Conservation (phyloP, 2,888 invertebrate genomes). For the Dicyrtoma fusca region DNA sequence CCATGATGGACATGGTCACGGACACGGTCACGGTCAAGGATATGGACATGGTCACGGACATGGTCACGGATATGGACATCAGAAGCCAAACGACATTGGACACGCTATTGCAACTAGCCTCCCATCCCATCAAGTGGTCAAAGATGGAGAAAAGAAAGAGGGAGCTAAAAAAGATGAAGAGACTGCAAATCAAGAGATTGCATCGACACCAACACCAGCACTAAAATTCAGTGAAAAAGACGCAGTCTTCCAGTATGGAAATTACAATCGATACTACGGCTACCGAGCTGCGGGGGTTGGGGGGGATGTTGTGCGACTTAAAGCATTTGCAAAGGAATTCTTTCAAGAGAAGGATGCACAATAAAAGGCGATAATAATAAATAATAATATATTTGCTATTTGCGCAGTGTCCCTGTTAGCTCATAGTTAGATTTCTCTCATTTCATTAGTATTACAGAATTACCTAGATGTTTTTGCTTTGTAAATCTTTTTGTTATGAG, state of each 20-base stretch:
- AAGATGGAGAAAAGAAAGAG: conserved; percentile 58
- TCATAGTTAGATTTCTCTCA: too few species aligned
- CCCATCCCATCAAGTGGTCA: background rate
- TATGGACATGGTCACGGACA: too few species aligned
- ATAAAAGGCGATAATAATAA: too few species aligned
- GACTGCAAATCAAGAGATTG: conserved; percentile 28
- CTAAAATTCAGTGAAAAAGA: conserved; percentile 71
- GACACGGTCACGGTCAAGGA: too few species aligned
- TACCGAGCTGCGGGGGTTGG: conserved; percentile 79
- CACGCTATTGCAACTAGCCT: background rate
- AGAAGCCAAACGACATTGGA: background rate
- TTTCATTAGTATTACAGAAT: too few species aligned
- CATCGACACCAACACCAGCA: background rate
- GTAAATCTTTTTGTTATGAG: too few species aligned
- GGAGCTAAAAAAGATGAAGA: conserved; percentile 54
- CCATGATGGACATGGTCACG: conserved; percentile 8
- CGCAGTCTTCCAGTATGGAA: conserved; percentile 87
- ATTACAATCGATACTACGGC: conserved; percentile 95
- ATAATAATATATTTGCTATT: too few species aligned
- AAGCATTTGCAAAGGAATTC: conserved; percentile 78
- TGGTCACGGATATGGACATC: background rate
- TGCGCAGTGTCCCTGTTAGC: too few species aligned
- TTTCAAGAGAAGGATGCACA: conserved; percentile 77
- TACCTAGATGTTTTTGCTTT: too few species aligned
- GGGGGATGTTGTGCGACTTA: conserved; percentile 80